Conservation (phyloP, 2,113 vertebrate species). For the Ginglymostoma cirratum region DNA sequence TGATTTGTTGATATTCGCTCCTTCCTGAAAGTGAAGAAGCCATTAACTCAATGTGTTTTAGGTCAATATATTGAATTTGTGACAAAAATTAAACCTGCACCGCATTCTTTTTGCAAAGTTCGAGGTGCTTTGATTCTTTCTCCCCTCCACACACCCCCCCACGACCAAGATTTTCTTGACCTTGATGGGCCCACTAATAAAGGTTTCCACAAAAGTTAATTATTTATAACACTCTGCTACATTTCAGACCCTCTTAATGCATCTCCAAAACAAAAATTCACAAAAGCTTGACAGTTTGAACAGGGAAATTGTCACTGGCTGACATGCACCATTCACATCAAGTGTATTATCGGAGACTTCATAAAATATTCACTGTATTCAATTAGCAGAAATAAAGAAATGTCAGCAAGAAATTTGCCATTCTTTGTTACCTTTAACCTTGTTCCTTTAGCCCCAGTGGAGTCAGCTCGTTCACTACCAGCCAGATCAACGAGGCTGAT, state of each 20-base stretch:
- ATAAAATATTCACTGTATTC: neutral
- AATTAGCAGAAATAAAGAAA: neutral
- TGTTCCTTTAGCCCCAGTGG: slow-evolving; percentile 93
- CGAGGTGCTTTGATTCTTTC: neutral
- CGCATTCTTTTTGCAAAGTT: neutral
- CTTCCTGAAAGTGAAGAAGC: slow-evolving; percentile 67
- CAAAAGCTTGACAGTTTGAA: neutral
- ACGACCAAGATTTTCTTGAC: neutral
- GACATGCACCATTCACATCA: neutral
- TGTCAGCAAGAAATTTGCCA: neutral
- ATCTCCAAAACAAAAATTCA: too few species aligned
- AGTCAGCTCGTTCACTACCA: slow-evolving; percentile 95
- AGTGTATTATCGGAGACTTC: neutral
- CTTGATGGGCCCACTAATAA: neutral
- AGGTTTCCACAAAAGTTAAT: neutral
- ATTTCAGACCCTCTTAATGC: neutral
- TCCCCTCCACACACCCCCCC: too few species aligned
- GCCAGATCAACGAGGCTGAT: slow-evolving; percentile 96
- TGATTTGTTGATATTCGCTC: slow-evolving; percentile 98
- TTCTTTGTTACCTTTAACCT: slow-evolving; percentile 79
- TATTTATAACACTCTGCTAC: neutral
- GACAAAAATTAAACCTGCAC: neutral
- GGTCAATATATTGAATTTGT: neutral
- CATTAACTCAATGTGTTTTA: neutral
- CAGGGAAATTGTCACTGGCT: neutral